Conservation (phyloP, 2,888 invertebrate genomes). For the Periphyllus acericola region DNA sequence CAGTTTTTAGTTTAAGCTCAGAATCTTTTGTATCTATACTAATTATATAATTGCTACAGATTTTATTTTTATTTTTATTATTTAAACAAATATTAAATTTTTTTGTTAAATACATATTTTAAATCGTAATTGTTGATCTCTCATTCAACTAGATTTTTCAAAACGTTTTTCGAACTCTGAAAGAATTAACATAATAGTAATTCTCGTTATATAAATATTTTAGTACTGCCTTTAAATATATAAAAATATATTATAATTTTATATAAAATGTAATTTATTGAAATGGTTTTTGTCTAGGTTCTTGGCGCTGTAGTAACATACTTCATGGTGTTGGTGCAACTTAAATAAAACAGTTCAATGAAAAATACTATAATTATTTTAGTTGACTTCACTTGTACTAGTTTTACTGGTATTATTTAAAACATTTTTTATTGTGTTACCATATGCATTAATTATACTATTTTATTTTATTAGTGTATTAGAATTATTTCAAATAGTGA, state of each 20-base stretch:
- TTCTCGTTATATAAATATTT: too few species aligned
- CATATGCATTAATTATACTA: conserved; percentile 6
- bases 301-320: conserved; percentile 88
- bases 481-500: not conserved
- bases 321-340: conserved; percentile 91
- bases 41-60: too few species aligned
- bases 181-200: too few species aligned
- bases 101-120: too few species aligned
- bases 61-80: too few species aligned
- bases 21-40: too few species aligned
- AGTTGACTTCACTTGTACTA: not conserved
- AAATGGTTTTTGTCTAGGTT: conserved; percentile 72
- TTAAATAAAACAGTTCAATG: conserved; percentile 72
- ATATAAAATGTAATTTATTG: not conserved
- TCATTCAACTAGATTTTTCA: too few species aligned
- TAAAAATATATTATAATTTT: not conserved
- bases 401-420: not conserved
- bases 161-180: too few species aligned
- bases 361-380: not conserved
- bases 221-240: not conserved
- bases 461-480: not conserved
- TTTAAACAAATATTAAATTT: too few species aligned
- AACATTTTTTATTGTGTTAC: conserved; percentile 8
- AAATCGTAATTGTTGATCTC: too few species aligned
- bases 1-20: too few species aligned